Evolutionary conservation across 2,888 invertebrate genomes (phyloP), one percentile per base, ranked within the genome.

Genomic region (Molanna angustata): DNA sequence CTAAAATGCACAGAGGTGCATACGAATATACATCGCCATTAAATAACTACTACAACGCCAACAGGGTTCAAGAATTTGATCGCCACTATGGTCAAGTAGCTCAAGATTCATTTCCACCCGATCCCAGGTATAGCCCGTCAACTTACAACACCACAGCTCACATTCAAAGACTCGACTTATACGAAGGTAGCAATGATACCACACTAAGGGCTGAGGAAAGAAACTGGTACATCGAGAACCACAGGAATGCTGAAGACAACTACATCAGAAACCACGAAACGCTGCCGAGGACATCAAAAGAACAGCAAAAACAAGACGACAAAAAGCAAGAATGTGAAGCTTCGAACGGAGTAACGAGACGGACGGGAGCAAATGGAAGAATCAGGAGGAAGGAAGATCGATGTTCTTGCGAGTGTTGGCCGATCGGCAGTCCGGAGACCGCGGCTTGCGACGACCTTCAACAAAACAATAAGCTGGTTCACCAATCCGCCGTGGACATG

Each of bases 401-500:
- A 27, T 77, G 77, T 60, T 77, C 77, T 2, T 77, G 77, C 58
- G 77, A 77, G 63, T 77, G 77, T 62, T 77, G 77, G 77, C 77
- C 77, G 57, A 76, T 67, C 7, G 49, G 51, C 16, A 54, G 51
- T 32, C 51, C 56, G 3, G 58, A 58, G 21, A 27, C 39, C 2
- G 22, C 48, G 1, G 17, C 50, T 13, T 33, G 14, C 13, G 73
- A 71, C 62, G 73, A 73, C 21, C 67, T 65, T 60, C 64, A 65
- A 49, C 72, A 67, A 14, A 72, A 70, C 52, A 73, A 72, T 50
- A 70, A 74, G 11, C 71, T 74, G 18, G 68, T 76, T 52, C 76
- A 76, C 2, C 64, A 75, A 20, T 76, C 77, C 9, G 76, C 76
- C 6, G 75, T 76, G 3, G 77, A 74, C 56, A 77, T 77, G 74